Base-by-base conservation (phyloP, 2,797 vertebrate species). In the Syngnathus acus region DNA sequence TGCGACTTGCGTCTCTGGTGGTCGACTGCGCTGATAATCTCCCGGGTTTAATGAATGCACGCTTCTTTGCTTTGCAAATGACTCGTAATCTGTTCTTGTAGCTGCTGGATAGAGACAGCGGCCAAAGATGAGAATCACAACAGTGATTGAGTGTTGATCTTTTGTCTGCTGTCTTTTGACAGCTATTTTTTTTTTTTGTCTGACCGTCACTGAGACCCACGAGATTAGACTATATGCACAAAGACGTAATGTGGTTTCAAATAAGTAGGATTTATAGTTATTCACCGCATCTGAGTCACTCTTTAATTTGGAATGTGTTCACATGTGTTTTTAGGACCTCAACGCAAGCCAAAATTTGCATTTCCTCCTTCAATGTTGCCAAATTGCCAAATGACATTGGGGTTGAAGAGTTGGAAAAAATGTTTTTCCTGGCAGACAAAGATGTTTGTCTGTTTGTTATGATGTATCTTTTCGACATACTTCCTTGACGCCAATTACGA, bases 61-160 rank as follows among this genome's bases (percentile, higher is more conserved):
- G 59, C 4, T 65, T 65, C 26, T 2, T 73, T 68, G 23, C 19
- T 57, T 9, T 2, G 11, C n/a, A 13, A 40, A 21, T 43, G 59
- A 39, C 45, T 9, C 17, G 45, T 60, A 38, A 65, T 70, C 39
- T 67, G 42, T 76, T 72, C 54, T 69, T 1, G 6, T 57, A 50
- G 26, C 69, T 63, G 69, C 55, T 64, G 73, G 62, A 78, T 72
- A 57, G 65, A 76, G 66, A 72, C 70, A 66, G 50, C 66, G 66
- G 68, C 26, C 1, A 67, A 65, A 73, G 65, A 78, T 80, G 76
- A 69, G 75, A 82, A 74, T 71, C 10, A 43, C 65, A 64, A 65
- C 17, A 2, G 58, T 64, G 78, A 71, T n/a, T 10, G 72, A 61
- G 70, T 40, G 3, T 66, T 75, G 76, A 77, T 68, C 68, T 21